phyloP scores from a whole-genome alignment of 2,113 vertebrate genomes.

The Octodon degus region DNA sequence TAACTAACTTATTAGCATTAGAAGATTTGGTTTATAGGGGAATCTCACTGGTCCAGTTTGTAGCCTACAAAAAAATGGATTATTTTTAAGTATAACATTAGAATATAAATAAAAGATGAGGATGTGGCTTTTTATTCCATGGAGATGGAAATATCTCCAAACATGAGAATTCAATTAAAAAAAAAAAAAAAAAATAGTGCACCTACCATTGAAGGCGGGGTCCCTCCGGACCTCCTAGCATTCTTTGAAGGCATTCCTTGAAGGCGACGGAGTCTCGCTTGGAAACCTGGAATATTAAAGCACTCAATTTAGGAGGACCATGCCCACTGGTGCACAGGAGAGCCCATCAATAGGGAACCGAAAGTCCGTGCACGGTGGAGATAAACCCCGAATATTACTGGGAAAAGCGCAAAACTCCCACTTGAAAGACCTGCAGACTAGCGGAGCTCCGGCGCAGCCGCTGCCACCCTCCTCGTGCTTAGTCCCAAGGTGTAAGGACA shows the following conservation, averaged over 20 bases:
- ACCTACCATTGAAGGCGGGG: conserved; percentile 89
- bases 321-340: not conserved
- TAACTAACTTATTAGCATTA: conserved; percentile 82
- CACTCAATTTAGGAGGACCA: conserved; percentile 23
- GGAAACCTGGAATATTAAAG: conserved; percentile 90
- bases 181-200: conserved; percentile 30
- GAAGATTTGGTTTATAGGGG: conserved; percentile 81
- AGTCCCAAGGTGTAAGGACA: not conserved
- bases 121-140: conserved; percentile 75
- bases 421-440: not conserved
- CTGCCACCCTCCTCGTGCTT: not conserved
- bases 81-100: conserved; percentile 75
- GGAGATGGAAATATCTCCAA: conserved; percentile 62
- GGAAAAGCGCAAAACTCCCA: not conserved
- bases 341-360: not conserved
- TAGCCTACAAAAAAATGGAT: conserved; percentile 82
- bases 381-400: not conserved
- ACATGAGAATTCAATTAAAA: conserved; percentile 59
- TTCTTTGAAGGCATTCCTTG: conserved; percentile 90
- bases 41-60: conserved; percentile 82
- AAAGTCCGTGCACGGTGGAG: not conserved
- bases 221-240: conserved; percentile 86
- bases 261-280: conserved; percentile 93
- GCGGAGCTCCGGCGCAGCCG: not conserved
- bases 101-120: conserved; percentile 63